Conservation (phyloP, 2,797 vertebrate genomes). For the Melanotaenia pygmaea region DNA sequence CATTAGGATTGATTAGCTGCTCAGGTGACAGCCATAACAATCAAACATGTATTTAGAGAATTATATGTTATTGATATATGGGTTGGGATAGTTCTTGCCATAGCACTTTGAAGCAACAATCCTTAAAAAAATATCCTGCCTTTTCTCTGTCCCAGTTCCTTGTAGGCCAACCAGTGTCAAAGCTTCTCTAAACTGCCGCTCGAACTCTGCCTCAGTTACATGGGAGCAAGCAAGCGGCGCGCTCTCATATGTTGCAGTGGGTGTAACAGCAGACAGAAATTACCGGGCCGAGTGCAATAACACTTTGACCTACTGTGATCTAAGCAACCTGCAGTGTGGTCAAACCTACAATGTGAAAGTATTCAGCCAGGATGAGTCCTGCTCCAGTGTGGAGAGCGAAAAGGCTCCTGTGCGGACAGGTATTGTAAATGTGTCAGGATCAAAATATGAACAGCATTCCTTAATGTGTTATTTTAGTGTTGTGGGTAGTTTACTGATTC, state of each 20-base stretch:
- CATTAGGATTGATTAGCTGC: too few species aligned
- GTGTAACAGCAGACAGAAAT: slow-evolving; percentile 50
- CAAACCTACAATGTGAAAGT: slow-evolving; percentile 78
- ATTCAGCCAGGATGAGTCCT: slow-evolving; percentile 59
- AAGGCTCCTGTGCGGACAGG: slow-evolving; percentile 69
- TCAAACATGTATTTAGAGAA: background rate
- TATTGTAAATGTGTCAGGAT: slow-evolving; percentile 32
- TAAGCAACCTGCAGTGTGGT: slow-evolving; percentile 75
- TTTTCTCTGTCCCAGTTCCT: slow-evolving; percentile 68
- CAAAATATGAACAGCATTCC: background rate
- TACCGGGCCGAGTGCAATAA: slow-evolving; percentile 66
- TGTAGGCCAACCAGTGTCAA: slow-evolving; percentile 74
- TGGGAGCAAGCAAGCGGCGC: slow-evolving; percentile 81
- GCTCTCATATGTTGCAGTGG: slow-evolving; percentile 63
- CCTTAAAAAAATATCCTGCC: background rate
- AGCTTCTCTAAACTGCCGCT: slow-evolving; percentile 64
- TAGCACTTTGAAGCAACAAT: background rate
- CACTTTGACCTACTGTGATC: slow-evolving; percentile 69
- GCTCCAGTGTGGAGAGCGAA: slow-evolving; percentile 64
- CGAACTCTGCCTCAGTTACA: slow-evolving; percentile 70
- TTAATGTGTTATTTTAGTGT: background rate
- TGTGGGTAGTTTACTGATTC: background rate
- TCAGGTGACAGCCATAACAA: too few species aligned
- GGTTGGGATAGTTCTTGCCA: background rate
- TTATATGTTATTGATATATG: background rate